Percentiles rank a stretch among this genome's conserved stretches.
phyloP scores from a whole-genome alignment of 1,140 invertebrate species.

The Drosophila nikananu region DNA sequence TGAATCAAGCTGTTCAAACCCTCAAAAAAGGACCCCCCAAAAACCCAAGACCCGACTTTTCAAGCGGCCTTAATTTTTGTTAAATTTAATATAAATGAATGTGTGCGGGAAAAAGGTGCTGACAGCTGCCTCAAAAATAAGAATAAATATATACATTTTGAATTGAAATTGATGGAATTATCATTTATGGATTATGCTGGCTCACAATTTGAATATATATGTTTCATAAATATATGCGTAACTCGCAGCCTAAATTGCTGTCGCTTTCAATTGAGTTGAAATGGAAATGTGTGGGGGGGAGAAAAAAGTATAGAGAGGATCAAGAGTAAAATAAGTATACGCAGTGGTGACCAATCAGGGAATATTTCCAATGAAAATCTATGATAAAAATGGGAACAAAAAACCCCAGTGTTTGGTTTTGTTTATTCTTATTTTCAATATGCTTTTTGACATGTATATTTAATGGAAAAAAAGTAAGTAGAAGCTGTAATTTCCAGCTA shows the following conservation, averaged over 20 bases:
- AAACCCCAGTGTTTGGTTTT: too few relatives aligned
- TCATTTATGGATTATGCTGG: constrained; percentile 29
- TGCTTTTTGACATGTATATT: too few relatives aligned
- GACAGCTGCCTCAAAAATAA: background rate
- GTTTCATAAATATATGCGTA: constrained; percentile 5
- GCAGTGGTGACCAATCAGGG: background rate
- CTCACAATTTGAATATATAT: background rate
- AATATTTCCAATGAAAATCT: background rate
- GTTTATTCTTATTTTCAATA: too few relatives aligned
- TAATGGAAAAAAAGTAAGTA: background rate
- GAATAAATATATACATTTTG: background rate
- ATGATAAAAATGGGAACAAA: too few relatives aligned
- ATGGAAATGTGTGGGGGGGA: background rate
- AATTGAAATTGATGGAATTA: constrained; percentile 36
- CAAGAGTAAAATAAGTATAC: background rate
- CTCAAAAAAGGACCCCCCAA: background rate
- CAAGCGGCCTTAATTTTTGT: background rate
- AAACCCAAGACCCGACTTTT: background rate
- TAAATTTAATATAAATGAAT: constrained; percentile 15
- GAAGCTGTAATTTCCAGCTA: background rate
- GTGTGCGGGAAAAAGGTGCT: background rate
- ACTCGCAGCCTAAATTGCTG: background rate
- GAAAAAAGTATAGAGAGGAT: background rate
- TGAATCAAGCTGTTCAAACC: constrained; percentile 11
- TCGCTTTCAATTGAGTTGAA: constrained; percentile 8